Base-by-base conservation (phyloP, 2,113 vertebrate species). In the Sardina pilchardus region DNA sequence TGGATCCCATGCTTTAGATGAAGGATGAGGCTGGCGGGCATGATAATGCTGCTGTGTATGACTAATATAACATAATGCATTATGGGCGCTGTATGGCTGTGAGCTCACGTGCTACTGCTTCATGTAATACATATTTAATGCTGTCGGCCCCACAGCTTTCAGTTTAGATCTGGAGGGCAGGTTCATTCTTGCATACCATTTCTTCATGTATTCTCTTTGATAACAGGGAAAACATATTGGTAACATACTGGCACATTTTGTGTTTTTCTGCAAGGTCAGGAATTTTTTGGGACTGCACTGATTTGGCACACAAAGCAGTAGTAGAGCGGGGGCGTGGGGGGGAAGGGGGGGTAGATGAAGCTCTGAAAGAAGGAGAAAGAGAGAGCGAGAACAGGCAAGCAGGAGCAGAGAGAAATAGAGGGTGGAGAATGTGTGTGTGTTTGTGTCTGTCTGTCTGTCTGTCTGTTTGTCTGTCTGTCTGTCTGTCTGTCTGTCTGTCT, bases 181-280 rank as follows among this genome's bases (percentile, higher is more conserved):
- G 71, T 78, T 78, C 71, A 78, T 78, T 78, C 71, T 78, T 78
- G 71, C 71, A 16, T 34, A 36, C 71, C 1, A 36, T 17, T 36
- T 78, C 71, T 78, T 78, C 71, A 78, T 78, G 71, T 34, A 78
- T 78, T 78, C 71, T 78, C 71, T 78, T 78, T 78, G 71, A 78
- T 78, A 36, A 36, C 34, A 12, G 30, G 10, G 36, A 78, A 71
- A 71, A 26, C 63, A 34, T 71, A 4, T 10, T 34, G 10, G 63
- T 26, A 30, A 78, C 71, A 78, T 78, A 34, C 30, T 78, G 30
- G 34, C 71, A 78, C 10, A 36, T 78, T 36, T 36, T 59, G 26
- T 34, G 2, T 34, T 78, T 78, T 78, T 78, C 34, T 78, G 71
- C 30, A 78, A 78, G 71, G 71, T 78, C 71, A 36, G 26, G 30